A percentile compares a stretch with the other conserved stretches of the same genome.
phyloP scores from a whole-genome alignment of 2,888 invertebrate genomes.

The Monochamus alternatus region DNA sequence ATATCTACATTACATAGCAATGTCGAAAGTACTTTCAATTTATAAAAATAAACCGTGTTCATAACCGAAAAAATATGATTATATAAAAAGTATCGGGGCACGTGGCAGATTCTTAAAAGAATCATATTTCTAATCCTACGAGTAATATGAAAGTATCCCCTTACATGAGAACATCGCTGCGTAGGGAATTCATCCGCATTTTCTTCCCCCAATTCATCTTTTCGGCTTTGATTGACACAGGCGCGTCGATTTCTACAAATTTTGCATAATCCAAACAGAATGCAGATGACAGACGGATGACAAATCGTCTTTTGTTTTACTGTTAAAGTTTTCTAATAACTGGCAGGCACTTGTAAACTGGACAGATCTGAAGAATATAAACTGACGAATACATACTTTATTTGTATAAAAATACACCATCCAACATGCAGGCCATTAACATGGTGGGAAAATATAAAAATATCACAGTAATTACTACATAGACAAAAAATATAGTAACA shows the following conservation, averaged over 20 bases:
- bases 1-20: too few species aligned
- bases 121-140: constrained; percentile 25
- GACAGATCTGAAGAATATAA: neutral
- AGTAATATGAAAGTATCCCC: constrained; percentile 23
- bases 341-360: neutral
- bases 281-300: constrained; percentile 47
- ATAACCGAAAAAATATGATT: neutral
- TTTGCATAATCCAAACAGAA: constrained; percentile 39
- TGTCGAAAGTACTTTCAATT: too few species aligned
- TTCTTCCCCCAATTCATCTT: constrained; percentile 19
- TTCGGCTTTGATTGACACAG: constrained; percentile 20
- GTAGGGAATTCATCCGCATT: constrained; percentile 6
- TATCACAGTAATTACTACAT: too few species aligned
- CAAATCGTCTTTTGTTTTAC: constrained; percentile 52
- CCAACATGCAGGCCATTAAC: too few species aligned
- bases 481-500: too few species aligned
- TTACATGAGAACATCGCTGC: constrained; percentile 24
- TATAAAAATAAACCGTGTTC: too few species aligned
- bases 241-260: constrained; percentile 34
- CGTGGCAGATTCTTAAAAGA: neutral
- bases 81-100: neutral
- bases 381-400: too few species aligned
- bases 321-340: constrained; percentile 23
- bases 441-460: too few species aligned
- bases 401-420: too few species aligned